Evolutionary conservation across 2,888 invertebrate species (phyloP).

Genomic region (Agrotis ipsilon): DNA sequence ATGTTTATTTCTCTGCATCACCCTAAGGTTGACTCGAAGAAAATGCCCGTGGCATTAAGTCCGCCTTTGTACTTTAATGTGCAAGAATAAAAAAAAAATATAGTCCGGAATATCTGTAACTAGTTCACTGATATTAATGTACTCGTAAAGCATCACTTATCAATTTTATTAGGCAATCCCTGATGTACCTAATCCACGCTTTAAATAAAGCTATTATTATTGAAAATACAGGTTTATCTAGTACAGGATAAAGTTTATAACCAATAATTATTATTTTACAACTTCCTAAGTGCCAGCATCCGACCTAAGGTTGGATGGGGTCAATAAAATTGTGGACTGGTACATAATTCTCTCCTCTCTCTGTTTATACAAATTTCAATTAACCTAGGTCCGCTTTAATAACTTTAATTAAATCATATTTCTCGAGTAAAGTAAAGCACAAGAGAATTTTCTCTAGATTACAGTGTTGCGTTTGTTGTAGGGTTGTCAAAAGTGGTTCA

Average conservation of each 20-base stretch:
- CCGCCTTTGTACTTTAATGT: too few relatives aligned
- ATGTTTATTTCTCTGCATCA: too few relatives aligned
- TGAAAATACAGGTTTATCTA: conserved; percentile 17
- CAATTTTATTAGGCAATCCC: conserved; percentile 25
- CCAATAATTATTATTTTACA: conserved; percentile 68
- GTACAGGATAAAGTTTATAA: conserved; percentile 34
- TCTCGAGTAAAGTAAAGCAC: conserved; percentile 73
- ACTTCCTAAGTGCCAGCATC: conserved; percentile 67
- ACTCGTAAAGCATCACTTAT: conserved; percentile 27
- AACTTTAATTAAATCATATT: conserved; percentile 89
- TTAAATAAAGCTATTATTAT: conserved; percentile 47
- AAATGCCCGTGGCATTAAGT: too few relatives aligned
- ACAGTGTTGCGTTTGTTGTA: conserved; percentile 69
- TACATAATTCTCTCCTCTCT: conserved; percentile 78
- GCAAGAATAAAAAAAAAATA: too few relatives aligned
- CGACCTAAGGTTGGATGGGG: conserved; percentile 73
- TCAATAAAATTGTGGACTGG: conserved; percentile 81
- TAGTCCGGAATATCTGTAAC: too few relatives aligned
- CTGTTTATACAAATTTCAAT: conserved; percentile 87
- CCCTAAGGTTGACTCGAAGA: too few relatives aligned
- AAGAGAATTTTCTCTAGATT: conserved; percentile 73
- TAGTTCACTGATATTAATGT: too few relatives aligned
- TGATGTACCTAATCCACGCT: background rate
- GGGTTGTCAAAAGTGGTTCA: conserved; percentile 70
- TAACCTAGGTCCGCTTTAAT: conserved; percentile 83